Evolutionary conservation across 2,888 invertebrate genomes (phyloP).

Genomic region (Rhamphomyia laevipes): DNA sequence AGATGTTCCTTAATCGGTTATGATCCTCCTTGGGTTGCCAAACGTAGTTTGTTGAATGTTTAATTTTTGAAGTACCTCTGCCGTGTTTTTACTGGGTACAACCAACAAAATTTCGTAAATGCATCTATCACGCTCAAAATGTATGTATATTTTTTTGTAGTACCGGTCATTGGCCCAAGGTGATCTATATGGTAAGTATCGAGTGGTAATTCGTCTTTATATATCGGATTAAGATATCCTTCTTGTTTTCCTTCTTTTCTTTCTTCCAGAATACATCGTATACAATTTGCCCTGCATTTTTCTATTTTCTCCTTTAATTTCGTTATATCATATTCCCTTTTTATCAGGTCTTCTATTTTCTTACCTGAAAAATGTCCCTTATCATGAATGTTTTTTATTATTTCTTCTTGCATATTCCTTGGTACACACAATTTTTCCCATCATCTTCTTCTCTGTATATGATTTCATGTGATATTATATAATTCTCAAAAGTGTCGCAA

Average conservation of each 20-base stretch:
- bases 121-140: no score
- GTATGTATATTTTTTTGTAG: no score
- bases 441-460: no score
- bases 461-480: no score
- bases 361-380: not conserved
- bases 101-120: no score
- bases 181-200: no score
- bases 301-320: not conserved
- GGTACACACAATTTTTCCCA: not conserved
- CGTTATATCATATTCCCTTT: not conserved
- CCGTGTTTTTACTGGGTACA: no score
- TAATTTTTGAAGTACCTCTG: no score
- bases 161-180: no score
- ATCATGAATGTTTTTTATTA: no score
- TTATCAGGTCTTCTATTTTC: conserved; percentile 2
- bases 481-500: no score
- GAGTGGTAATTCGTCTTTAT: no score
- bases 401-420: not conserved
- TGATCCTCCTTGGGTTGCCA: conserved; percentile 1
- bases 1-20: not conserved
- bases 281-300: not conserved
- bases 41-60: not conserved
- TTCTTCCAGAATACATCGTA: conserved; percentile 2
- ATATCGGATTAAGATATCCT: conserved; percentile 24
- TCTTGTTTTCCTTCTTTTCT: conserved; percentile 24